Evolutionary conservation across 2,888 invertebrate genomes (phyloP).

Genomic region (Adineta ricciae): DNA sequence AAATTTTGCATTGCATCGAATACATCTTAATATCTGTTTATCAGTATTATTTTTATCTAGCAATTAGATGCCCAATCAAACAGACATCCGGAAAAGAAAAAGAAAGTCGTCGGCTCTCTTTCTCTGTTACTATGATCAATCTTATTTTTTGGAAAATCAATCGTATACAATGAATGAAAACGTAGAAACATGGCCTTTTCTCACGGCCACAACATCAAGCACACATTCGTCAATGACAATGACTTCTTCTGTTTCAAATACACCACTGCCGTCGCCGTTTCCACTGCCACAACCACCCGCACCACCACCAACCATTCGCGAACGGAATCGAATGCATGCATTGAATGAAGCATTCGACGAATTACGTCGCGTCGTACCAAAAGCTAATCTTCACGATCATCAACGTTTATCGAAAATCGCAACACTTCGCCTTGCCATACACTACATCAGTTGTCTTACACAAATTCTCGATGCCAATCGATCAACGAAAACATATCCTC

Average conservation of each 20-base stretch:
- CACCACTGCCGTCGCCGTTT: no score
- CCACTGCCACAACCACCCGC: not conserved
- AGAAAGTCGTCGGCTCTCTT: not conserved
- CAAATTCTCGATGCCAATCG: constrained; percentile 34
- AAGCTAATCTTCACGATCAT: constrained; percentile 45
- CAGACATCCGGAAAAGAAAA: not conserved
- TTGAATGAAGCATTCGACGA: constrained; percentile 49
- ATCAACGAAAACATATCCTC: not conserved
- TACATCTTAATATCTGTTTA: not conserved
- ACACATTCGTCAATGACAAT: not conserved
- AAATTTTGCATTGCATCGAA: not conserved
- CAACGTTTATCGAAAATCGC: constrained; percentile 50
- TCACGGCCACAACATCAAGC: not conserved
- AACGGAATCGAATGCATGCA: constrained; percentile 48
- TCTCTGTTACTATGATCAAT: not conserved
- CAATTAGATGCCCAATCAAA: not conserved
- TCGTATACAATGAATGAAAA: not conserved
- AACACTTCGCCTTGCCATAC: constrained; percentile 47
- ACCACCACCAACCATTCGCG: constrained; percentile 40
- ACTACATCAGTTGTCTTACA: constrained; percentile 45
- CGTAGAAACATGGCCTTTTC: not conserved
- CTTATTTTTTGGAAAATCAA: not conserved
- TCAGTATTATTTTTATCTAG: not conserved
- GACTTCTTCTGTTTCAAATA: not conserved
- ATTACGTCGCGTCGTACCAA: constrained; percentile 46